phyloP scores from a whole-genome alignment of 92 coral and sea anemone genomes.

The Bergia puertoricense region DNA sequence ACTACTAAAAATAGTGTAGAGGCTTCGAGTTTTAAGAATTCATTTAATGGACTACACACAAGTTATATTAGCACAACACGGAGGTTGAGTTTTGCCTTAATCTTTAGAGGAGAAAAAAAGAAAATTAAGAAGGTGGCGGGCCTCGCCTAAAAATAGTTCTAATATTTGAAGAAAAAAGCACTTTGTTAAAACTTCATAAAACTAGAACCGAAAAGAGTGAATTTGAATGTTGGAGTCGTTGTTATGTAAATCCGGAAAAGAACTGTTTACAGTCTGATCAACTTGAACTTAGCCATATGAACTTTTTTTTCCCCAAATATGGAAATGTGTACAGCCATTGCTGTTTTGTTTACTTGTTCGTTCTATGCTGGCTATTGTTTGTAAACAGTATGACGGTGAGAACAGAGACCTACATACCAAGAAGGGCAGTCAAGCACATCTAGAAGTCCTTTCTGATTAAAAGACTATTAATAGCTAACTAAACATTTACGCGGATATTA shows the following conservation, averaged over 20 bases:
- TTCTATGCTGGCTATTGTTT: not conserved
- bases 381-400: not conserved
- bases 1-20: too few relatives aligned
- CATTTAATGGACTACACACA: too few relatives aligned
- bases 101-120: too few relatives aligned
- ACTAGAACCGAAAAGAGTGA: not conserved
- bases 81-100: too few relatives aligned
- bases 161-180: not conserved
- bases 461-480: too few relatives aligned
- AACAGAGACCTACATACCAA: too few relatives aligned
- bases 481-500: too few relatives aligned
- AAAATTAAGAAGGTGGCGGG: too few relatives aligned
- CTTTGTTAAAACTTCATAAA: not conserved
- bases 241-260: not conserved
- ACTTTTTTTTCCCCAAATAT: not conserved
- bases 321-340: not conserved
- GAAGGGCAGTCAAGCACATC: not conserved
- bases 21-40: too few relatives aligned
- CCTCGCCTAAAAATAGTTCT: too few relatives aligned
- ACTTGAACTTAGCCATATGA: not conserved
- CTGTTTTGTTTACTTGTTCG: not conserved
- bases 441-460: not conserved
- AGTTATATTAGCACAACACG: too few relatives aligned
- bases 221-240: not conserved
- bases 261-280: not conserved